Percentiles rank a stretch among this genome's conserved stretches.
Conservation (phyloP, 2,797 vertebrate species). For the Malacoraja senta region DNA sequence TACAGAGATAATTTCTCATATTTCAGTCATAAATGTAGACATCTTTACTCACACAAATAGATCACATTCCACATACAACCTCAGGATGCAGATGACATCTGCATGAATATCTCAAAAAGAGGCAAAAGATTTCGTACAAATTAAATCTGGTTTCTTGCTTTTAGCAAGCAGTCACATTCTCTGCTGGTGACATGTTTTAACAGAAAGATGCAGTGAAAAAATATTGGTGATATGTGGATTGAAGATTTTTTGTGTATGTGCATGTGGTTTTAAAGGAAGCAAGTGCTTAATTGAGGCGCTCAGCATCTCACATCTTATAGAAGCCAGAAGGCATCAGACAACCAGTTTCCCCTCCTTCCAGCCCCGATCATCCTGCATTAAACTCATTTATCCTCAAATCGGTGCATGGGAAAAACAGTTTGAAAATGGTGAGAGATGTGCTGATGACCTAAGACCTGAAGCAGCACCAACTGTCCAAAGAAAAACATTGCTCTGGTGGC, state of each 20-base stretch:
- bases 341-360: not conserved
- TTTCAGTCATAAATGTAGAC: not conserved
- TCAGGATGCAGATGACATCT: too few species aligned
- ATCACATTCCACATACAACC: not conserved
- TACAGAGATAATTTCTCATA: not conserved
- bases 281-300: not conserved
- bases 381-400: not conserved
- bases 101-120: not conserved
- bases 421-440: too few species aligned
- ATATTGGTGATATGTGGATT: not conserved
- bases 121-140: not conserved
- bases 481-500: not conserved
- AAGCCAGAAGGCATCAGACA: not conserved
- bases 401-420: too few species aligned
- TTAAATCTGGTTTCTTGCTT: not conserved
- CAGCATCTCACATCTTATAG: not conserved
- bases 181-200: not conserved
- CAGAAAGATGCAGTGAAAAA: not conserved
- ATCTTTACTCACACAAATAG: not conserved
- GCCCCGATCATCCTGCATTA: not conserved
- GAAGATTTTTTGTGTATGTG: not conserved
- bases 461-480: not conserved
- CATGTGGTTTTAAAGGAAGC: too few species aligned
- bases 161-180: not conserved
- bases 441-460: not conserved